Conservation (phyloP, 1,140 invertebrate genomes). For the Diploscapter pachys region DNA sequence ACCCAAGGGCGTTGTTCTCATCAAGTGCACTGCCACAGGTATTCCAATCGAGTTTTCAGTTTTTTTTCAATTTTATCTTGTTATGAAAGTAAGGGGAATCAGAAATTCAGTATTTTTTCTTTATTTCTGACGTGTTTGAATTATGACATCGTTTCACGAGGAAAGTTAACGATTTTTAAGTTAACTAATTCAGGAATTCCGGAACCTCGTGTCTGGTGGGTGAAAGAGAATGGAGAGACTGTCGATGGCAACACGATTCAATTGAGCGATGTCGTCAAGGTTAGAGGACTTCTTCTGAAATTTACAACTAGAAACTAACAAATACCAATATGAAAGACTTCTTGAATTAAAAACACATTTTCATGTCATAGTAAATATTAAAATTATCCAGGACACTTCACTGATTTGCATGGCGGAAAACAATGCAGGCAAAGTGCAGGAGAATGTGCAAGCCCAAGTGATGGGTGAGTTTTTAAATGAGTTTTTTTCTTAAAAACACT, state of each 20-base stretch:
- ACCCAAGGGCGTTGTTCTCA: constrained; percentile 41
- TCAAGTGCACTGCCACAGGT: constrained; percentile 49
- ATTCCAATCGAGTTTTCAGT: constrained; percentile 12
- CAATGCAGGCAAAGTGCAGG: constrained; percentile 52
- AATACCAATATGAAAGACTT: too few relatives aligned
- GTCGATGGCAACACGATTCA: constrained; percentile 40
- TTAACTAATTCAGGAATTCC: constrained; percentile 19
- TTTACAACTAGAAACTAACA: neutral
- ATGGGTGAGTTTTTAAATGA: constrained; percentile 10
- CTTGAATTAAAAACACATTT: too few relatives aligned
- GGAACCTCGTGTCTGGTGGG: constrained; percentile 47
- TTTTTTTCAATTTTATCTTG: too few relatives aligned
- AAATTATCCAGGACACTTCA: constrained; percentile 36
- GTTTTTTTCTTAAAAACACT: too few relatives aligned
- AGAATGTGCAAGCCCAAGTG: constrained; percentile 42
- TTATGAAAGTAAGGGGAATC: too few relatives aligned
- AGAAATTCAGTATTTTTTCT: too few relatives aligned
- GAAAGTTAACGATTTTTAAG: too few relatives aligned
- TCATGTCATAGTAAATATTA: too few relatives aligned
- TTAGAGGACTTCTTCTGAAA: constrained; percentile 4
- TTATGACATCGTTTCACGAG: too few relatives aligned
- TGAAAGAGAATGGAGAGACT: constrained; percentile 39
- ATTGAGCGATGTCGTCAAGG: constrained; percentile 43
- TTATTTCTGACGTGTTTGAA: too few relatives aligned
- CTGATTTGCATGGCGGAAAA: constrained; percentile 55